Conservation (phyloP, 1,140 invertebrate species). For the Trissolcus basalis region DNA sequence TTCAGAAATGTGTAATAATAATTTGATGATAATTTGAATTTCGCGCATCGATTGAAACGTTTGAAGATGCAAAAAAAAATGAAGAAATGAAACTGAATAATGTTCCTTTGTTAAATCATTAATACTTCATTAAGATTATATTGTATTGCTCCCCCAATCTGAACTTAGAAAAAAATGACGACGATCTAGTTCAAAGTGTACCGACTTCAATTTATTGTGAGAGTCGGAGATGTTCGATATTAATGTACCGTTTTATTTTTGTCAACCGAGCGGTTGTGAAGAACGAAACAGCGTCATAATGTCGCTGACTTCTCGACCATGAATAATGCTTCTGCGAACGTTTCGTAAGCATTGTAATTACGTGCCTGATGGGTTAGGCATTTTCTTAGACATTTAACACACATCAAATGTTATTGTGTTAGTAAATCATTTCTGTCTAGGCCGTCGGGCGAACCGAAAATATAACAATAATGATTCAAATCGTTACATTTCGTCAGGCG, state of each 20-base stretch:
- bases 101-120: too few species aligned
- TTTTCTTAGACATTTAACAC: constrained; percentile 44
- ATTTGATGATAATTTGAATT: too few species aligned
- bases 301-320: constrained; percentile 46
- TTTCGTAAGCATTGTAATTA: constrained; percentile 56
- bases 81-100: too few species aligned
- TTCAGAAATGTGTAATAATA: too few species aligned
- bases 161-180: too few species aligned
- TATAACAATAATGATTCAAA: not conserved
- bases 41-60: too few species aligned
- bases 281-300: constrained; percentile 26
- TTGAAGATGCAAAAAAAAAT: too few species aligned
- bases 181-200: too few species aligned
- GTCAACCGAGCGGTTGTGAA: constrained; percentile 18
- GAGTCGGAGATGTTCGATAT: constrained; percentile 14
- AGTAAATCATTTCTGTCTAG: constrained; percentile 31
- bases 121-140: too few species aligned
- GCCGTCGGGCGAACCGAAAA: not conserved
- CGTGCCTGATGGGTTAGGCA: constrained; percentile 31
- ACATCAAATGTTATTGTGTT: constrained; percentile 23
- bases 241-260: constrained; percentile 34
- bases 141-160: too few species aligned
- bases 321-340: constrained; percentile 50
- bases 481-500: not conserved
- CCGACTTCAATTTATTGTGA: too few species aligned